These are phyloP conservation scores for Zaprionus davidi DNA, from an alignment of 1,140 invertebrate species.

Conservation along the genomic window DNA sequence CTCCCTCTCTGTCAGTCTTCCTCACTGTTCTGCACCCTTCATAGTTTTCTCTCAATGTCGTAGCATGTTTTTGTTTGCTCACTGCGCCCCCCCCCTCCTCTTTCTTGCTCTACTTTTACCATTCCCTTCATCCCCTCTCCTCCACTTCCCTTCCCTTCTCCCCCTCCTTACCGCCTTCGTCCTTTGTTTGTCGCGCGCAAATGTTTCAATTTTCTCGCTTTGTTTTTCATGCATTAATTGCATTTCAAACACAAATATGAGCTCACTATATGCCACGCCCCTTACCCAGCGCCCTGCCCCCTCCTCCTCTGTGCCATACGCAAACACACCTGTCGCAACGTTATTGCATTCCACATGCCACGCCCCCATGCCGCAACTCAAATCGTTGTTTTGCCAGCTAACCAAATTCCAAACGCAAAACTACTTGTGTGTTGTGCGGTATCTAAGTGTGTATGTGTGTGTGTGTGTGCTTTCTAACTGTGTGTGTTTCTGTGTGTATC, in stretches of 20 bases:
- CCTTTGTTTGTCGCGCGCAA: constrained; percentile 1
- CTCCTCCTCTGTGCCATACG: no score
- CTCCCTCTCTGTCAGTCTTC: background rate
- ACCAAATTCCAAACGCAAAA: background rate
- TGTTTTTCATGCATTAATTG: constrained; percentile 52
- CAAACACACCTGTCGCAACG: background rate
- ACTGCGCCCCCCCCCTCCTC: background rate
- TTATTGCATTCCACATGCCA: background rate
- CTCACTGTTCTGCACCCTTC: background rate
- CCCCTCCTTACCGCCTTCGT: background rate
- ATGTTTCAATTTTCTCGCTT: constrained; percentile 25
- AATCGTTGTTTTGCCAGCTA: background rate
- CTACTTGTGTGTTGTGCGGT: background rate
- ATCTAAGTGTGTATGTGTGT: background rate
- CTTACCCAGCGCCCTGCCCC: background rate
- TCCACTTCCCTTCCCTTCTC: no score
- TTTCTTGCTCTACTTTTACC: background rate
- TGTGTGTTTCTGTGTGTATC: background rate
- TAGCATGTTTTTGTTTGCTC: background rate
- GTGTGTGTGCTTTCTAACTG: background rate
- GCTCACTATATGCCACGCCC: background rate
- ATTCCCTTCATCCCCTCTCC: background rate
- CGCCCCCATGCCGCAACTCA: background rate
- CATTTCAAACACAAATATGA: constrained; percentile 24
- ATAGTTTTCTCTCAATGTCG: constrained; percentile 10